Evolutionary conservation across 2,797 vertebrate genomes (phyloP), one percentile per base, ranked within the genome.

Genomic region (Brachyrhaphis roseni): DNA sequence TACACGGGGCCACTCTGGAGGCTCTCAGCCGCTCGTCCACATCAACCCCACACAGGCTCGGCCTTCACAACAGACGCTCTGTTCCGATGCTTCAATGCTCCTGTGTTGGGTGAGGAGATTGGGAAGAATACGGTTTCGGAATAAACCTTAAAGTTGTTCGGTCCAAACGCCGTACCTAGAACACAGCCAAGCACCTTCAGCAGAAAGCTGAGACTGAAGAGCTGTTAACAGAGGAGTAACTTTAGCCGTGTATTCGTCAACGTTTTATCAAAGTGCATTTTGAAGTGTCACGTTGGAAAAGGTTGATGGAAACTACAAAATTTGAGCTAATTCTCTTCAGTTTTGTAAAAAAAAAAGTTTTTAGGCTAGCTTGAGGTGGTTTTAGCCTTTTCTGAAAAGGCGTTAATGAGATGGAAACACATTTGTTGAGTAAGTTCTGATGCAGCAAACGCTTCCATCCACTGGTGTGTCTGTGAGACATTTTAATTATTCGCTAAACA

Each of bases 1-100:
- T 90, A 93, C 88, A 87, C 51, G 85, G 85, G 53, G 82, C 90
- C 93, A 93, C 93, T 95, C 92, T 92, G 82, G 92, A 93, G 83
- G 87, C 91, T 90, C 93, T 93, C 92, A 91, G 51, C 87, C 88
- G 81, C 85, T 86, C 82, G 86, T 94, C 85, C 91, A 84, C 87
- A 83, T 91, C 87, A 90, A 78, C 91, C 91, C 87, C 91, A 93
- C 88, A 91, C 92, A 83, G 84, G 53, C 87, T 78, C 3, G 26
- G 78, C 78, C 78, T 26, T 74, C 81, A 94, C 93, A 94, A 93
- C 91, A 76, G 70, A 0, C 39, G 31, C 88, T 79, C 88, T 94
- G 94, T 95, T 94, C 91, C 68, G 76, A 78, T 15, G 76, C 49
- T 71, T 47, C 81, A 91, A 88, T 59, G 88, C 82, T 72, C 66